phyloP scores from a whole-genome alignment of 2,888 invertebrate genomes.

The Amiota communis region DNA sequence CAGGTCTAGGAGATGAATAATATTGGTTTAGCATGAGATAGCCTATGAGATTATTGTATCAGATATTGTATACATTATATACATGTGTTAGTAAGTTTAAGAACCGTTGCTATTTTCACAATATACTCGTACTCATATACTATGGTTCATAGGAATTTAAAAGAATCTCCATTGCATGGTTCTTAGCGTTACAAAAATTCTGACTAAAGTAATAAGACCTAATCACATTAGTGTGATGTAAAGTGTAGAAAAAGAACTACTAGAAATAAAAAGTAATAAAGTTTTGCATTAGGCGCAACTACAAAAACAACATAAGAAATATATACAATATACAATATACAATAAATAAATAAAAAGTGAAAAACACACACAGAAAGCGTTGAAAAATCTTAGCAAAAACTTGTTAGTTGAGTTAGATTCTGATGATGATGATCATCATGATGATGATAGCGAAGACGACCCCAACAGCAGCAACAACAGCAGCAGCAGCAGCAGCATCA shows the following conservation, averaged over 20 bases:
- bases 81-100: too few relatives aligned
- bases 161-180: too few relatives aligned
- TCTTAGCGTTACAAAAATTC: too few relatives aligned
- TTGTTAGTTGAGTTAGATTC: slow-evolving; percentile 60
- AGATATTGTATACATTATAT: too few relatives aligned
- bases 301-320: slow-evolving; percentile 53
- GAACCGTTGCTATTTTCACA: too few relatives aligned
- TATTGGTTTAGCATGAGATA: too few relatives aligned
- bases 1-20: too few relatives aligned
- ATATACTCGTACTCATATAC: too few relatives aligned
- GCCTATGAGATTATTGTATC: too few relatives aligned
- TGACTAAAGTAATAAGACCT: too few relatives aligned
- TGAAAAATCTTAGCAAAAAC: slow-evolving; percentile 42
- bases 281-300: slow-evolving; percentile 50
- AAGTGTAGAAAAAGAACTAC: slow-evolving; percentile 9
- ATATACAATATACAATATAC: slow-evolving; percentile 44
- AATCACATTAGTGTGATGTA: too few relatives aligned
- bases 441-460: not conserved
- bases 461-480: not conserved
- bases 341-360: slow-evolving; percentile 41
- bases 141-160: too few relatives aligned
- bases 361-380: slow-evolving; percentile 29
- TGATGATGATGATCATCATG: slow-evolving; percentile 31
- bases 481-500: not conserved
- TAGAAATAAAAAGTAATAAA: slow-evolving; percentile 47